These are phyloP conservation scores for Cettia cetti DNA, from an alignment of 2,113 vertebrate species.

Conservation along the genomic window DNA sequence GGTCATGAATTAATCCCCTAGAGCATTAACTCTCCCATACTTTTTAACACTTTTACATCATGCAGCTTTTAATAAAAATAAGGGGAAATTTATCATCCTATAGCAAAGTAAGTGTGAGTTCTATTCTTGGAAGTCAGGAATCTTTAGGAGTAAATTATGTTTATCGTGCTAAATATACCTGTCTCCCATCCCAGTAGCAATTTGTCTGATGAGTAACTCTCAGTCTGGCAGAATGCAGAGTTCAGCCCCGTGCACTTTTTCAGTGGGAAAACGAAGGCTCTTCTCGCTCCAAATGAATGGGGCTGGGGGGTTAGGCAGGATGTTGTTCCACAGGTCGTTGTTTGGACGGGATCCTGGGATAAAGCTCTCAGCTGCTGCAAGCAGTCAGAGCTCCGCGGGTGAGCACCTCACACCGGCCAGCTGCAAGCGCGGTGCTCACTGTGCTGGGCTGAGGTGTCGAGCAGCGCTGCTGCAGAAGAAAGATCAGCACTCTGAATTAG, in stretches of 20 bases:
- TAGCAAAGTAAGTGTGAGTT: not conserved
- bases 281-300: not conserved
- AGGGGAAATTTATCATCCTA: not conserved
- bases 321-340: fast-evolving
- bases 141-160: not conserved
- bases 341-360: not conserved
- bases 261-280: fast-evolving
- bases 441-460: not conserved
- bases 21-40: not conserved
- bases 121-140: not conserved
- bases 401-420: fast-evolving
- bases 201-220: not conserved
- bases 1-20: not conserved
- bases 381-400: not conserved
- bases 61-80: not conserved
- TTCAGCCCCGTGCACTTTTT: not conserved
- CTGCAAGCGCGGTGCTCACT: not conserved
- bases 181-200: not conserved
- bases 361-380: not conserved
- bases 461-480: not conserved
- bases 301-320: not conserved
- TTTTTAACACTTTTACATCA: not conserved
- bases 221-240: not conserved
- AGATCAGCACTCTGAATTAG: not conserved
- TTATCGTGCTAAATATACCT: not conserved